Conservation (phyloP, 2,797 vertebrate genomes). For the Mico argentatus region DNA sequence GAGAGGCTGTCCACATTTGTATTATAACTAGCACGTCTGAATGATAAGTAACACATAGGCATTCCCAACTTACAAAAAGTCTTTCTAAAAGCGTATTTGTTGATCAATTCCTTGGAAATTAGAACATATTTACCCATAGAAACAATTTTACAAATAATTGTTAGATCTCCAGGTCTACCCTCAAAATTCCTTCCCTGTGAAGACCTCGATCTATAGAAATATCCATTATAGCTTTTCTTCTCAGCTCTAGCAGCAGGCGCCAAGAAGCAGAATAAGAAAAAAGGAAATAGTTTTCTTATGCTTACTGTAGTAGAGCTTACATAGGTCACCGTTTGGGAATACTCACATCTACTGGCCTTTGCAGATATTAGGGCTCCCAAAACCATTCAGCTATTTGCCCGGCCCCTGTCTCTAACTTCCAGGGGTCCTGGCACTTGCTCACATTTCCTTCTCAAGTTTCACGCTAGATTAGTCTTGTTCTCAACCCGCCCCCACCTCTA, state of each 20-base stretch:
- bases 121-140: background rate
- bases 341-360: background rate
- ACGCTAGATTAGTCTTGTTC: background rate
- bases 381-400: background rate
- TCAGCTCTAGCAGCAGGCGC: background rate
- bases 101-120: conserved; percentile 18
- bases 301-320: background rate
- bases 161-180: background rate
- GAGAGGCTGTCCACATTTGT: conserved; percentile 36
- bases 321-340: background rate
- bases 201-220: background rate
- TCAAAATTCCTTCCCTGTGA: background rate
- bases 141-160: conserved; percentile 14
- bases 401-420: background rate
- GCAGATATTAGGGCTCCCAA: background rate
- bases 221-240: background rate
- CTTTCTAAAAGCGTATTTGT: background rate
- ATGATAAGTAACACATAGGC: conserved; percentile 52
- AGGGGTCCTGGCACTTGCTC: background rate
- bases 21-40: conserved; percentile 34
- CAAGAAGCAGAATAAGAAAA: background rate
- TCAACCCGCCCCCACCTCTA: background rate
- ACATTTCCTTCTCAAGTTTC: background rate
- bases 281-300: background rate
- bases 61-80: background rate